A percentile compares a stretch with the other conserved stretches of the same genome.
phyloP scores from a whole-genome alignment of 2,888 invertebrate genomes.

The Lochmaea crataegi region DNA sequence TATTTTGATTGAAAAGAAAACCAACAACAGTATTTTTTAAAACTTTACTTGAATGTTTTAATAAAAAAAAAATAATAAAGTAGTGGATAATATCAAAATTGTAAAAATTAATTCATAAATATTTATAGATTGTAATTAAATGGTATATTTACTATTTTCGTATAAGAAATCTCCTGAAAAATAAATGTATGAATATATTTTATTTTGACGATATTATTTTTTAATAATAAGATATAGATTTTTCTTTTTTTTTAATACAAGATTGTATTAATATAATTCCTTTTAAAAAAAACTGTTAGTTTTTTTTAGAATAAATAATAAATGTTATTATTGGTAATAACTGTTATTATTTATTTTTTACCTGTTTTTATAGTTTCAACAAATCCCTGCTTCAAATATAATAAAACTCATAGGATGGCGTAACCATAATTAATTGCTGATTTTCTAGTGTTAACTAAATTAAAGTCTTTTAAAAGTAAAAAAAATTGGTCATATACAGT shows the following conservation, averaged over 20 bases:
- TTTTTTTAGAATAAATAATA: constrained; percentile 8
- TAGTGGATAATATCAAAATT: constrained; percentile 8
- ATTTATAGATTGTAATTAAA: not conserved
- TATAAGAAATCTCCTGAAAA: constrained; percentile 3
- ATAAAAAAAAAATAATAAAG: not conserved
- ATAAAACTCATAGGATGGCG: too few relatives aligned
- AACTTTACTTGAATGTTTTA: not conserved
- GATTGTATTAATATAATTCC: constrained; percentile 9
- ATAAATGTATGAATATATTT: constrained; percentile 1
- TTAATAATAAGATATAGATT: constrained; percentile 4
- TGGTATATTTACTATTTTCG: constrained; percentile 8
- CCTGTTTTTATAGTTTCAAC: not conserved
- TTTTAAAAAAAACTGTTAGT: constrained; percentile 1
- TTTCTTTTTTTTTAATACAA: constrained; percentile 9
- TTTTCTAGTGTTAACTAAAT: too few relatives aligned
- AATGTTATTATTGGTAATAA: constrained; percentile 16
- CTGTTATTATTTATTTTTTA: constrained; percentile 12
- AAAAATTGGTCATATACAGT: too few relatives aligned
- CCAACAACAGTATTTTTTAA: constrained; percentile 9
- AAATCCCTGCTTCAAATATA: not conserved
- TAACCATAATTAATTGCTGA: too few relatives aligned
- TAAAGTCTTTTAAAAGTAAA: too few relatives aligned
- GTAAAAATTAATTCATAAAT: constrained; percentile 1
- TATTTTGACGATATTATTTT: constrained; percentile 5
- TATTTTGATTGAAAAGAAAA: not conserved